Percentiles rank a stretch among this genome's conserved stretches.
phyloP scores from a whole-genome alignment of 2,113 vertebrate species.

The Micromys minutus region DNA sequence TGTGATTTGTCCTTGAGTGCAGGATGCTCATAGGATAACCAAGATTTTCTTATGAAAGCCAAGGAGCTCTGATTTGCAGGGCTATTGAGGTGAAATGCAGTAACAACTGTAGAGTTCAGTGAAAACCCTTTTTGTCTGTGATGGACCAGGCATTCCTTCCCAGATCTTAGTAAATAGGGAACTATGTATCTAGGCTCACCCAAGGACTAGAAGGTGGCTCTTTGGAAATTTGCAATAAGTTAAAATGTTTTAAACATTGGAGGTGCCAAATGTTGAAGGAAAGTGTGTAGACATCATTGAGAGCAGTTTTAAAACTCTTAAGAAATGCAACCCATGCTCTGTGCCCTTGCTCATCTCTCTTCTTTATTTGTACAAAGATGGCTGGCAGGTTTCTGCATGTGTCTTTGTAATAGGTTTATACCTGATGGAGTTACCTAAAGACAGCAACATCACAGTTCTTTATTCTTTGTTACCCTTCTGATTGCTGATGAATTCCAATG shows the following conservation, averaged over 20 bases:
- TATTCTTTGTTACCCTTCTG: background rate
- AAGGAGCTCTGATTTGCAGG: background rate
- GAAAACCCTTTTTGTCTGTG: background rate
- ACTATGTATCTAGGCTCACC: background rate
- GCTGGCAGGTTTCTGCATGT: background rate
- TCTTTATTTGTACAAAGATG: background rate
- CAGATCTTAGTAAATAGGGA: background rate
- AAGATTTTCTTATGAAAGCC: background rate
- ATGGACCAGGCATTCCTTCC: background rate
- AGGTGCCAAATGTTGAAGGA: background rate
- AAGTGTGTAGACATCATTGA: background rate
- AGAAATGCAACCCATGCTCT: accelerated
- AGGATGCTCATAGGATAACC: background rate
- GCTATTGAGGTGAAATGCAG: background rate
- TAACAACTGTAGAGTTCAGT: background rate
- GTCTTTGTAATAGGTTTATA: background rate
- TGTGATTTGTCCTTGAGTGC: background rate
- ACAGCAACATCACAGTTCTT: background rate
- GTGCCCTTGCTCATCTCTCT: background rate
- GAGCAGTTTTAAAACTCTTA: background rate
- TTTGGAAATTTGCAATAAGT: background rate
- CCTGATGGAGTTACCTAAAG: background rate
- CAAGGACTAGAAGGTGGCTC: background rate
- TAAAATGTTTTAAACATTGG: background rate
- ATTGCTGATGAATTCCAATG: background rate